Evolutionary conservation across 2,113 vertebrate species (phyloP), one percentile per base, ranked within the genome.

Genomic region (Ctenomys sociabilis): DNA sequence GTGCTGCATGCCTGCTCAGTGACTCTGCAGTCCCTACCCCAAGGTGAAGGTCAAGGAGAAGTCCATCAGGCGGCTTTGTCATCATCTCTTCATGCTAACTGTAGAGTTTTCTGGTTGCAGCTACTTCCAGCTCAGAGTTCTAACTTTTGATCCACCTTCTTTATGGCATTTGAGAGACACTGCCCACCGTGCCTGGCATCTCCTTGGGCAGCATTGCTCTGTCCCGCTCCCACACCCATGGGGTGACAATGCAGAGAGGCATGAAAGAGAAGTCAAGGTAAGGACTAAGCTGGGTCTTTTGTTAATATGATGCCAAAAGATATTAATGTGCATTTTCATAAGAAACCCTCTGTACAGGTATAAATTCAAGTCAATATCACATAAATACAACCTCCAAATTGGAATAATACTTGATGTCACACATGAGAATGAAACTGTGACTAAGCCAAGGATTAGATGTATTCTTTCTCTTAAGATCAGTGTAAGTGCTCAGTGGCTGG

Each of bases 401-500:
- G n/a, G 26, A 90, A 77, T 93, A 94, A 57, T 95, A 88, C 45
- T 95, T 96, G 83, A 96, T 97, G 96, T 97, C 81, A 91, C 91
- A 97, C 35, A 30, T 90, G 35, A 96, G 63, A 97, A 88, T 73
- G 63, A 85, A 72, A 81, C 73, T 95, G 37, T 95, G 86, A 72
- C 28, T 85, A 87, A 64, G 13, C 17, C 7, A 21, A 77, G 70
- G 35, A 72, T 59, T 84, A 96, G 68, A 35, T 9, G 43, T 4
- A 59, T 1, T 70, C n/a, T 70, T 90, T 92, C 68, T 91, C 49
- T 73, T 91, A 80, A 94, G 26, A 89, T 40, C n/a, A 83, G 16
- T 81, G 40, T 57, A 87, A 45, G 89, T 9, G 61, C 94, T 95
- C 40, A 61, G 40, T 49, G 49, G 28, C 35, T 75, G 35, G 43